phyloP scores from a whole-genome alignment of 2,888 invertebrate species.

The Acleris sparsana region DNA sequence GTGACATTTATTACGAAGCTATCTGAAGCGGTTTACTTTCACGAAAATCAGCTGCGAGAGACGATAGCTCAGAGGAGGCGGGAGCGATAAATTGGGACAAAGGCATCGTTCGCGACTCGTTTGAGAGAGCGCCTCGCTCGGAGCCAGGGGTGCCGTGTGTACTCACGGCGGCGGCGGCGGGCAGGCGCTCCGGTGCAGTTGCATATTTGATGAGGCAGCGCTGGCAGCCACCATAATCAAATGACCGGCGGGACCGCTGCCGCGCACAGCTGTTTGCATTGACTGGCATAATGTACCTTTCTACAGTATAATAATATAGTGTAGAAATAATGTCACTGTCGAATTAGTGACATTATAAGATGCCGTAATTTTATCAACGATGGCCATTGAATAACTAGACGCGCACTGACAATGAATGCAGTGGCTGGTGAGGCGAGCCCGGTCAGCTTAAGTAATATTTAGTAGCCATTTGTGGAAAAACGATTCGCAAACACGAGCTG shows the following conservation, averaged over 20 bases:
- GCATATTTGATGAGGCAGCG: constrained; percentile 18
- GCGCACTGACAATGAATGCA: not conserved
- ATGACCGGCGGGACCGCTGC: not conserved
- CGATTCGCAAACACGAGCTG: not conserved
- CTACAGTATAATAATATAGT: too few relatives aligned
- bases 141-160: not conserved
- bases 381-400: not conserved
- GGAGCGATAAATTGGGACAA: constrained; percentile 18
- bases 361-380: too few relatives aligned
- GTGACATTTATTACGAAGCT: constrained; percentile 15
- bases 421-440: not conserved
- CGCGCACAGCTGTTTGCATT: too few relatives aligned
- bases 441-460: not conserved
- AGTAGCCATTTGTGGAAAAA: not conserved
- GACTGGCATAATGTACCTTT: too few relatives aligned
- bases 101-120: not conserved
- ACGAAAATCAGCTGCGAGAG: constrained; percentile 14
- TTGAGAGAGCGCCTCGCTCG: not conserved
- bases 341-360: too few relatives aligned
- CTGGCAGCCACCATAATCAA: constrained; percentile 3
- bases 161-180: not conserved
- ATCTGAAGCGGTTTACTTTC: constrained; percentile 19
- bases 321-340: too few relatives aligned
- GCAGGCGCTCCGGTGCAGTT: not conserved
- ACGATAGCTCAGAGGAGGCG: not conserved